A percentile compares a stretch with the other conserved stretches of the same genome.
phyloP scores from a whole-genome alignment of 1,140 invertebrate genomes.

The Nasonia giraulti region DNA sequence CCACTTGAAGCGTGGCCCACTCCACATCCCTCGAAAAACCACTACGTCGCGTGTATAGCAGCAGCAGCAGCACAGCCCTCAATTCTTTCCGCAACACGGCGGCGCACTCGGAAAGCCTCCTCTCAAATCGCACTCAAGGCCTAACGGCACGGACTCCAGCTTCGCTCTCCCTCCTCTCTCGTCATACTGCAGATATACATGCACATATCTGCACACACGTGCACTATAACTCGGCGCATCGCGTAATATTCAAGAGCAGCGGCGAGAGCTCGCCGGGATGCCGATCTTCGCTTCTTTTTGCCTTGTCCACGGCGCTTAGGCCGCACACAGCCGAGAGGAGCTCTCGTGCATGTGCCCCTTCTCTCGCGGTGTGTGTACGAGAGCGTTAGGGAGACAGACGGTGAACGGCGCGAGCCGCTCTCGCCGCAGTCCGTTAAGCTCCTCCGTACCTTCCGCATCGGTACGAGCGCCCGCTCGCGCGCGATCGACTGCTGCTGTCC shows the following conservation, averaged over 20 bases:
- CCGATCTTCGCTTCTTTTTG: neutral
- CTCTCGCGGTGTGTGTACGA: neutral
- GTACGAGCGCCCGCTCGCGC: neutral
- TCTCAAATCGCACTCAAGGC: neutral
- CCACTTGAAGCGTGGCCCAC: too few species aligned
- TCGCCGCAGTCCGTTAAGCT: constrained; percentile 47
- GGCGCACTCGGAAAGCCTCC: neutral
- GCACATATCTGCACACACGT: neutral
- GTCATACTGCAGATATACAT: neutral
- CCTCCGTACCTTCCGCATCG: constrained; percentile 23
- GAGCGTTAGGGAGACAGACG: neutral
- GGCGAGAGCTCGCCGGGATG: neutral
- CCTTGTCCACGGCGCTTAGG: neutral
- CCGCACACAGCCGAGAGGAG: neutral
- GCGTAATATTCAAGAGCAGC: neutral
- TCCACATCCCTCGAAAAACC: too few species aligned
- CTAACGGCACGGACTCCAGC: neutral
- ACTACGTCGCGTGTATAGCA: too few species aligned
- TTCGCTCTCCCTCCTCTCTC: too few species aligned
- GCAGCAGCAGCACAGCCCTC: too few species aligned
- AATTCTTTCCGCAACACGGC: too few species aligned
- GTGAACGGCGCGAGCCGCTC: neutral
- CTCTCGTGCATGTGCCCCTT: neutral
- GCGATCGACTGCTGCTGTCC: neutral
- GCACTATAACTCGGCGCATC: neutral